Base-by-base conservation (phyloP, 1,140 invertebrate genomes). In the Sinonovacula constricta region DNA sequence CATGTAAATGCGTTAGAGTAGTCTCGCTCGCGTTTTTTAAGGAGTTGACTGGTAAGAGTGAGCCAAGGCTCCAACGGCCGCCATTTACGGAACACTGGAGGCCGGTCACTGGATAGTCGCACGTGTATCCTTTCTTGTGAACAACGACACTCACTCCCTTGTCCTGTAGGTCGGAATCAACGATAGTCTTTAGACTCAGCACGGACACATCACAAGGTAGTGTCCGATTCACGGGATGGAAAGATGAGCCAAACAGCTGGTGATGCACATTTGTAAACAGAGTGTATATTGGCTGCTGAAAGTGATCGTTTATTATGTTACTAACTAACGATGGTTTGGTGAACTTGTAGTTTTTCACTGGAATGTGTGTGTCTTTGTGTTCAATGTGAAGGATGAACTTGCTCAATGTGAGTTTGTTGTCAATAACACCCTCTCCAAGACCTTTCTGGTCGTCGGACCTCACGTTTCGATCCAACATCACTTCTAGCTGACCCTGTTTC, bases 361-460 rank as follows among this genome's bases (percentile, higher is more conserved):
- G 34, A 30, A n/a, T 7, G 28, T 36, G 26, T 18, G 70, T 45
- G 5, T 28, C 10, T 63, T 69, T 78, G 1, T 75, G 78, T 81
- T 89, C 88, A 14, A 88, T 30, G 31, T 88, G 79, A 28, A 89
- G 57, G 60, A 88, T 53, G 71, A 88, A 89, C 7, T 83, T 74
- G 69, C 78, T 85, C 12, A 79, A 71, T 0, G 83, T 82, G 4
- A 74, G 79, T 80, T 88, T 88, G 90, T 98, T 99, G 91, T 99
- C 97, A 30, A 94, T 91, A 2, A 98, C 94, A 1, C 96, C 97
- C 91, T 99, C 96, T 22, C 94, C 95, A 45, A 99, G 91, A 0
- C 98, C 98, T 60, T 97, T 92, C 88, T 98, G 95, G 91, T 99
- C 98, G 92, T 99, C 98, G 90, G 97, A 95, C 65, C 94, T 94